phyloP scores from a whole-genome alignment of 2,888 invertebrate species.

The Stenchaetothrips biformis region DNA sequence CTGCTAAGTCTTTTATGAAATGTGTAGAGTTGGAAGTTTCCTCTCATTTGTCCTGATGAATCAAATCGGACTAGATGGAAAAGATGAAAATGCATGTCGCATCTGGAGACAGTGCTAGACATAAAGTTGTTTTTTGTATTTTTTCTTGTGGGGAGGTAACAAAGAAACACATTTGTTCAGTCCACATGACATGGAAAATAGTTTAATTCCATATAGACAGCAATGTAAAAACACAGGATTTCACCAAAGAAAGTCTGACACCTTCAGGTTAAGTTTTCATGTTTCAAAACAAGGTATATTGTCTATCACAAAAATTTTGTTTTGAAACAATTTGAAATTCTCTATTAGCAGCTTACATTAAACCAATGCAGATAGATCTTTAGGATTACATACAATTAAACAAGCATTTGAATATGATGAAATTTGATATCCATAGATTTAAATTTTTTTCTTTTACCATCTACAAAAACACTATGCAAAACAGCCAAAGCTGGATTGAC shows the following conservation, averaged over 20 bases:
- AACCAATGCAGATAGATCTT: constrained; percentile 15
- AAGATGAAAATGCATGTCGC: too few species aligned
- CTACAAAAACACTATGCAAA: constrained; percentile 1
- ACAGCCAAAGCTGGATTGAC: neutral
- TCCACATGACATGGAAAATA: constrained; percentile 21
- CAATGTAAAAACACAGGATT: constrained; percentile 15
- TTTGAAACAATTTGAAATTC: constrained; percentile 4
- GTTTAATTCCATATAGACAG: constrained; percentile 23
- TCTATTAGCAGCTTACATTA: constrained; percentile 3
- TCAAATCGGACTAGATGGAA: too few species aligned
- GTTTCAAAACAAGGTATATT: constrained; percentile 14
- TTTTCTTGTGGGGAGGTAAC: neutral
- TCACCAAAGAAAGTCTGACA: constrained; percentile 7
- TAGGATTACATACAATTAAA: neutral
- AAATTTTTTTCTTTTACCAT: neutral
- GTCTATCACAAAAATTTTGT: neutral
- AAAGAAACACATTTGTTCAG: neutral
- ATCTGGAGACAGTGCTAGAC: too few species aligned
- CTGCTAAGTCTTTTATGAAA: too few species aligned
- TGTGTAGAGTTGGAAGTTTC: too few species aligned
- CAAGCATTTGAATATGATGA: constrained; percentile 1
- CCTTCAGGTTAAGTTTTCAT: neutral
- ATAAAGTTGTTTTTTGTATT: too few species aligned
- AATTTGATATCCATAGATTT: constrained; percentile 13
- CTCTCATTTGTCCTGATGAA: too few species aligned